A percentile compares a stretch with the other conserved stretches of the same genome.
Evolutionary conservation across 2,113 vertebrate genomes (phyloP).

Genomic region (Labeo rohita): DNA sequence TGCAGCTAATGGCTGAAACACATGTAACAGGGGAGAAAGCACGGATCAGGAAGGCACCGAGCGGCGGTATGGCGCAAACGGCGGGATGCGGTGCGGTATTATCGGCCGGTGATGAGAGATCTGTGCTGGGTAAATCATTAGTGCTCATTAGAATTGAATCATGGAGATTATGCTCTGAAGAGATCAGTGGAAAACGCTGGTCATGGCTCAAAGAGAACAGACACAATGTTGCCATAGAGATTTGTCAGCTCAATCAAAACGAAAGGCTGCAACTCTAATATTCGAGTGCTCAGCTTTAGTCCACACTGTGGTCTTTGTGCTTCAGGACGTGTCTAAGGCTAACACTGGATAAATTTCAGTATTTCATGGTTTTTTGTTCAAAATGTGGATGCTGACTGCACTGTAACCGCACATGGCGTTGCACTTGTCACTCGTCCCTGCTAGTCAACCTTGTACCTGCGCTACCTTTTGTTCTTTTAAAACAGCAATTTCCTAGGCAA

Average conservation of each 20-base stretch:
- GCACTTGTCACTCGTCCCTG: not conserved
- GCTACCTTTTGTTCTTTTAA: not conserved
- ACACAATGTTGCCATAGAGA: slow-evolving; percentile 56
- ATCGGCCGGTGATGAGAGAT: slow-evolving; percentile 38
- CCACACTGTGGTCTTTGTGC: not conserved
- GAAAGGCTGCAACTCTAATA: slow-evolving; percentile 13
- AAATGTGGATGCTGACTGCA: not conserved
- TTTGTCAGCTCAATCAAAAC: slow-evolving; percentile 30
- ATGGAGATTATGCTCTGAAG: slow-evolving; percentile 27
- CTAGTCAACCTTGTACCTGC: not conserved
- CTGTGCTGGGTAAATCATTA: slow-evolving; percentile 46
- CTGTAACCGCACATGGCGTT: not conserved
- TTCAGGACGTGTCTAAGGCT: not conserved
- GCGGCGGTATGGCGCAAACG: slow-evolving; percentile 9
- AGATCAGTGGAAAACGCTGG: slow-evolving; percentile 42
- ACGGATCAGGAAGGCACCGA: not conserved
- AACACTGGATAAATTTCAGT: not conserved
- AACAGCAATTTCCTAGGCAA: not conserved
- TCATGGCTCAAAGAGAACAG: slow-evolving; percentile 42
- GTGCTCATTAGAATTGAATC: slow-evolving; percentile 47
- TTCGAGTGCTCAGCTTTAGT: slow-evolving; percentile 1
- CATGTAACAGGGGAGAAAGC: slow-evolving; percentile 26
- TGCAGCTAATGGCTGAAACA: slow-evolving; percentile 62
- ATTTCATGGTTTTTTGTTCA: not conserved
- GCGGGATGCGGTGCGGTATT: slow-evolving; percentile 24